Conservation (phyloP, 2,113 vertebrate species). For the Narcine bancroftii region DNA sequence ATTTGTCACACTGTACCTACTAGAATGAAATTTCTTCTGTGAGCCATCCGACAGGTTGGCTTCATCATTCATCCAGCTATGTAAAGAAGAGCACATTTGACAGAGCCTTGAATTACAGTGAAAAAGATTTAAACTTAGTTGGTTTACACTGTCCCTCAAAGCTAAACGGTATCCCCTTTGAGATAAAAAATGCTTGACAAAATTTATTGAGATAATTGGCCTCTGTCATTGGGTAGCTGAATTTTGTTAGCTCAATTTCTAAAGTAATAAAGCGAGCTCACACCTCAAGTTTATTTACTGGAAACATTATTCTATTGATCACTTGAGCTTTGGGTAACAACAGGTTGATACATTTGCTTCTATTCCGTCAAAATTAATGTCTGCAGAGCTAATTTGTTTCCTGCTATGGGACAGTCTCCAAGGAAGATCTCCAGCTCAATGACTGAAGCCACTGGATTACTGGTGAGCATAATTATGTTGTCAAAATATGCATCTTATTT, state of each 20-base stretch:
- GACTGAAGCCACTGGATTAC: neutral
- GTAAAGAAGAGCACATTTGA: too few relatives aligned
- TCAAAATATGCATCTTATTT: neutral
- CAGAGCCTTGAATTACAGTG: too few relatives aligned
- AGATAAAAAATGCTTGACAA: neutral
- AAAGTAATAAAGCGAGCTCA: neutral
- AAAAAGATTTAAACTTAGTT: too few relatives aligned
- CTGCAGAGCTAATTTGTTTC: neutral
- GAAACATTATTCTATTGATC: neutral
- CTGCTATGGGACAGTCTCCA: neutral
- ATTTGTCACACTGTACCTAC: too few relatives aligned
- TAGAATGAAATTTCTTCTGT: too few relatives aligned
- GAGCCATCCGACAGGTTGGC: too few relatives aligned
- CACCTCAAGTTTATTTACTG: neutral
- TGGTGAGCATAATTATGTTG: neutral
- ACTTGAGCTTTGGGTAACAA: neutral
- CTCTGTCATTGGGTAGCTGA: neutral
- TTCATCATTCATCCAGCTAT: too few relatives aligned
- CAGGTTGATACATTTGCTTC: neutral
- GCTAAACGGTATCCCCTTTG: neutral
- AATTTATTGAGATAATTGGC: neutral
- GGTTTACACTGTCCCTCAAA: neutral
- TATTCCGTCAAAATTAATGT: neutral
- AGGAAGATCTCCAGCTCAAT: neutral
- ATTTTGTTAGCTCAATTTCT: neutral